These are phyloP conservation scores for Catalaphyllia jardinei DNA, from an alignment of 64 coral and sea anemone genomes.

Conservation along the genomic window DNA sequence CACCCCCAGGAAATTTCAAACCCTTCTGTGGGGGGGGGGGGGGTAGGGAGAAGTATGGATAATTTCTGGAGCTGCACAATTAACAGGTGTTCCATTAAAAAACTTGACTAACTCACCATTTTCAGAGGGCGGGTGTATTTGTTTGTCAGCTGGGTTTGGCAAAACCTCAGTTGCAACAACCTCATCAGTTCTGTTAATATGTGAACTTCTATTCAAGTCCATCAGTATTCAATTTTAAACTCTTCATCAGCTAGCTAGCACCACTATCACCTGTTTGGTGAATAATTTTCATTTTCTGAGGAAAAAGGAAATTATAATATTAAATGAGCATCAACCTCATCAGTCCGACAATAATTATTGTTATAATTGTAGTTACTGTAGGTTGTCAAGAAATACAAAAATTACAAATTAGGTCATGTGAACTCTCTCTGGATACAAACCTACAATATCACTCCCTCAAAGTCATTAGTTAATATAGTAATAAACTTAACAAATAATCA, in stretches of 20 bases:
- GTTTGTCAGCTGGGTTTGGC: neutral
- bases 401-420: neutral
- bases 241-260: neutral
- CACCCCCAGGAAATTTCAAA: too few species aligned
- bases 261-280: neutral
- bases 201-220: constrained; percentile 8
- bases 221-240: neutral
- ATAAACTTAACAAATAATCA: too few species aligned
- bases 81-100: neutral
- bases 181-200: neutral
- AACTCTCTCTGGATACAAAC: too few species aligned
- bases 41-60: too few species aligned
- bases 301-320: neutral
- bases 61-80: too few species aligned
- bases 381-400: neutral
- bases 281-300: neutral
- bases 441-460: too few species aligned
- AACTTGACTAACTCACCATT: neutral
- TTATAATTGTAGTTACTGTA: too few species aligned
- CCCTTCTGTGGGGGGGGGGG: too few species aligned
- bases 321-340: neutral
- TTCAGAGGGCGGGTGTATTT: neutral
- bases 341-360: neutral
- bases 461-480: too few species aligned
- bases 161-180: neutral